Base-by-base conservation (phyloP, 2,888 invertebrate genomes). In the Halocaridina rubra region DNA sequence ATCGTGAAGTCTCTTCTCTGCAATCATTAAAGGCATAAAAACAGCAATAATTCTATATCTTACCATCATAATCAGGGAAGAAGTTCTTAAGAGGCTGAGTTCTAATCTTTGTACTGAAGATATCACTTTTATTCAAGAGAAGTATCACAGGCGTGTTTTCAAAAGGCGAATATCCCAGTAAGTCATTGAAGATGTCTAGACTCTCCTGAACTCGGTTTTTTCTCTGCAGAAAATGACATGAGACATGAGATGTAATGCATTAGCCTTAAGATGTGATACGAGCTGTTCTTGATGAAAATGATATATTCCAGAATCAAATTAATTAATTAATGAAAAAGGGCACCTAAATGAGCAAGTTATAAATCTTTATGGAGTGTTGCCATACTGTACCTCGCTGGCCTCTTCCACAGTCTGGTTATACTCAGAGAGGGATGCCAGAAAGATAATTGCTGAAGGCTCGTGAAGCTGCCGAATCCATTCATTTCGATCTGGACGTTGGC, bases 401-500 rank as follows among this genome's bases (percentile, higher is more conserved):
- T 98, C 97, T 79, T 96, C 94, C 89, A 98, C 93, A 89, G 97
- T 97, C 93, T 99, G 98, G 92, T 99, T 99, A 92, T 97, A 99
- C 92, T 99, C 99, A 71, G 97, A 98, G 75, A 97, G 97, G 8
- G 98, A 98, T 13, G 98, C 98, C 89, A 99, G 94, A 92, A 99
- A 99, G 89, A 87, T 81, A 1, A 87, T 85, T 27, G 85, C 78
- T 4, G 87, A 80, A 8, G 85, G 85, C 4, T 59, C 22, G 27
- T 98, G 97, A 92, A 99, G 98, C 92, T 98, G 99, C 92, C 96
- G 97, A 90, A 97, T 97, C 99, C 99, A 99, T 91, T 99, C 98
- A 92, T 97, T 97, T 89, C 99, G 93, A 91, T 99, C 98, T 88
- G 98, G 98, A 90, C 99, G 92, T 92, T 99, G 99, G n/a, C 99